Conservation (phyloP, 2,888 invertebrate species). For the Lasioglossum lativentre region DNA sequence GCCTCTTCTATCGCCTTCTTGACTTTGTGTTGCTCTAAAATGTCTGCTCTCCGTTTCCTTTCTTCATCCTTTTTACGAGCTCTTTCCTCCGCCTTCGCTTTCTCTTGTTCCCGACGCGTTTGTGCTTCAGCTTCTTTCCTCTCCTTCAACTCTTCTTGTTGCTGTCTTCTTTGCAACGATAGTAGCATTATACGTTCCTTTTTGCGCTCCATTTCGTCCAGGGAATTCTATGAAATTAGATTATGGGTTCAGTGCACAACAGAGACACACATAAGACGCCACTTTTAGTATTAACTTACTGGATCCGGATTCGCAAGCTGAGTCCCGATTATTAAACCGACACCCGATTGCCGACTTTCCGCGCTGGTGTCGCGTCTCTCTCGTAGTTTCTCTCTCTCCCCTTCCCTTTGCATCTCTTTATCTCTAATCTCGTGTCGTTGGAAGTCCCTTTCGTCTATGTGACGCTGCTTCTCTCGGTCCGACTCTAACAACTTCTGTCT, state of each 20-base stretch:
- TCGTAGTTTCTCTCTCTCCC: constrained; percentile 81
- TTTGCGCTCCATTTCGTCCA: constrained; percentile 96
- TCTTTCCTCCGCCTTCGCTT: constrained; percentile 91
- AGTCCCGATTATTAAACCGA: constrained; percentile 89
- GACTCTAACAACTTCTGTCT: constrained; percentile 84
- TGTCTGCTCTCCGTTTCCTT: constrained; percentile 93
- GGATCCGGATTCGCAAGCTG: constrained; percentile 89
- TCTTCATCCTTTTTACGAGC: constrained; percentile 92
- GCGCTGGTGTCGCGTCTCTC: constrained; percentile 76
- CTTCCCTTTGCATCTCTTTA: constrained; percentile 82
- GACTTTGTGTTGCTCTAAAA: constrained; percentile 96
- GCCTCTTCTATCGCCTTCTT: constrained; percentile 97
- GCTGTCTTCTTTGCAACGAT: constrained; percentile 95
- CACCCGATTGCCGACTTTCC: constrained; percentile 76
- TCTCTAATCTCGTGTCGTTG: constrained; percentile 80
- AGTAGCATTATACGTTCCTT: constrained; percentile 96
- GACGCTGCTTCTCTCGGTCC: constrained; percentile 81
- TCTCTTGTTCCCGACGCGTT: constrained; percentile 91
- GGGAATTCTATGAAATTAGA: constrained; percentile 88
- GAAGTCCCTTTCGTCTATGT: constrained; percentile 81
- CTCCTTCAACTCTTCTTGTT: constrained; percentile 94
- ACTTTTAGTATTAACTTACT: constrained; percentile 84
- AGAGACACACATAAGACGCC: not conserved
- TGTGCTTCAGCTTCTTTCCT: constrained; percentile 93
- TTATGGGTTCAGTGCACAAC: not conserved